Base-by-base conservation (phyloP, 2,797 vertebrate genomes). In the Bryconaethiops microstoma region DNA sequence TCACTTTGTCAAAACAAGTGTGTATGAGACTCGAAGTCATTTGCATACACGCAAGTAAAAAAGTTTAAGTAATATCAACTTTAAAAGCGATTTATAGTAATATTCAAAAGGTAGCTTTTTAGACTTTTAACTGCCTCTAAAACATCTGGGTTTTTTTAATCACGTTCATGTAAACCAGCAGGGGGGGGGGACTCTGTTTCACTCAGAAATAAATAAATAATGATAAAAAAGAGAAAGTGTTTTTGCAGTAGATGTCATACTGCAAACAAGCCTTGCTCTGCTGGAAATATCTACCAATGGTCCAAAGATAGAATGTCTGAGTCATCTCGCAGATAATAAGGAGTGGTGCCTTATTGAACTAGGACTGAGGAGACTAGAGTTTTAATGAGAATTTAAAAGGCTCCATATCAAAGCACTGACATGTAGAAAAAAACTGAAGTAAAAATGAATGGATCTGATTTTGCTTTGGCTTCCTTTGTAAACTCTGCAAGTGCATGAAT, bases 281-380 rank as follows among this genome's bases (percentile, higher is more conserved):
- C 42, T 78, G 21, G 29, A 73, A 64, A n/a, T n/a, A 74, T 23
- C 40, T 48, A 35, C 50, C 23, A 23, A 21, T 1, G n/a, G 67
- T 50, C 52, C 63, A 60, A 3, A 68, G 23, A 48, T 42, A 59
- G 72, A 75, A 80, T 29, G 5, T 59, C 52, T 68, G 52, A 74
- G 63, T 80, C 63, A 69, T 17, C 42, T 19, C 12, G 25, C 21
- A 69, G 40, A 13, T 62, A 50, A 35, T 60, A 74, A 48, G 13
- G 7, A 39, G 23, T 39, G 25, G 50, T 69, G 23, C 16, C 63
- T 54, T 52, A 35, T 13, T 45, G 63, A 25, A 64, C 54, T 9
- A 16, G 40, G 19, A 55, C 17, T 29, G 55, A 48, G 40, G 40
- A 50, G 40, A 23, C 6, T n/a, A 69, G n/a, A 69, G 68, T 21